Percentiles rank a stretch among this genome's conserved stretches.
These are phyloP conservation scores for Myripristis murdjan DNA, from an alignment of 2,797 vertebrate species.

Conservation along the genomic window DNA sequence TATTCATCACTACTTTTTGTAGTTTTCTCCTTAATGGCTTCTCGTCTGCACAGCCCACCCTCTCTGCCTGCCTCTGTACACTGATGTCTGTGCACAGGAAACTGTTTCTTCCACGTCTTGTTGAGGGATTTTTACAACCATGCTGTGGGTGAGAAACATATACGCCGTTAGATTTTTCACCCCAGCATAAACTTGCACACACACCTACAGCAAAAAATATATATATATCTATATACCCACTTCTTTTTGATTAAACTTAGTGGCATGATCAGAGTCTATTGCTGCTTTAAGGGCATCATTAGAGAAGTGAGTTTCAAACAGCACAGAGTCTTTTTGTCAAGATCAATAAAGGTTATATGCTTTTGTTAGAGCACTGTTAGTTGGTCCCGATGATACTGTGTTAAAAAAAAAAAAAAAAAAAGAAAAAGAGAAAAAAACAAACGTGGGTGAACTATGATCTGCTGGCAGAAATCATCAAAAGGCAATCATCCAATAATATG, in stretches of 20 bases:
- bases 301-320: background rate
- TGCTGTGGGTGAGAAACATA: background rate
- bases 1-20: conserved; percentile 9
- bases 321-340: too few species aligned
- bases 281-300: background rate
- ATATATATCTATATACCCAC: too few species aligned
- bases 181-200: background rate
- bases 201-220: background rate
- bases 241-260: too few species aligned
- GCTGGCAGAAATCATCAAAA: too few species aligned
- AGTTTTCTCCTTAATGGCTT: conserved; percentile 10
- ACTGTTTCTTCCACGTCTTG: background rate
- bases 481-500: too few species aligned
- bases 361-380: too few species aligned
- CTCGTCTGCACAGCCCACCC: background rate
- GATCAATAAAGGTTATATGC: too few species aligned
- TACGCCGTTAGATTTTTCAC: background rate
- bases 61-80: background rate
- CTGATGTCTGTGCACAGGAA: background rate
- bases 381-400: too few species aligned
- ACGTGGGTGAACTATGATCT: too few species aligned
- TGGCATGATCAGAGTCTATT: background rate
- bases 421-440: too few species aligned
- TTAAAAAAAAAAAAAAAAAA: too few species aligned
- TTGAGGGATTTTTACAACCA: background rate